Base-by-base conservation (phyloP, 2,888 invertebrate genomes). In the Trissoscelio sp. region DNA sequence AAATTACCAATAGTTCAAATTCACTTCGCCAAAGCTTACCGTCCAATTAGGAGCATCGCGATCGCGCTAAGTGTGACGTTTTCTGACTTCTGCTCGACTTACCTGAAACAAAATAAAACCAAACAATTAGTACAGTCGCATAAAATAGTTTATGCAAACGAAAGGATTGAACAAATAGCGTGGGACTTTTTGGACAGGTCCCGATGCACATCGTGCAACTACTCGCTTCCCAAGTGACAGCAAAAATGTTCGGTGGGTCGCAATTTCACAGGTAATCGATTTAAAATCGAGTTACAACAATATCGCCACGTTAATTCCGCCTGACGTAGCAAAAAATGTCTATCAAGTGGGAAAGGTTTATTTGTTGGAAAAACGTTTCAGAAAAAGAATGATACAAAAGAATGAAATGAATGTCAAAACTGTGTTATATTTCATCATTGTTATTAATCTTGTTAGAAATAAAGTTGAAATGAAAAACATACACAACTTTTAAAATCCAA, bases 51-150 rank as follows among this genome's bases (percentile, higher is more conserved):
- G 11, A 51, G 9, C 16, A 14, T 22, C 28, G 42, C 37, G 11
- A n/a, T 4, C 6, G 20, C 22, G 46, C 7, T 18, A 58, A 53
- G 42, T 20, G 11, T 12, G 9, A 18, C 24, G 39, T 11, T 51
- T 14, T 12, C 7, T 12, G 9, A 28, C 53, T 62, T 48, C n/a
- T 24, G 62, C 44, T 74, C 14, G 11, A 74, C 74, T 74, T 74
- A 74, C 74, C 74, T 74, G 66, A 44, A 74, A 74, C 64, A 74
- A 62, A 66, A 73, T 28, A 62, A 62, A 73, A 39, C 6, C 16
- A 53, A 73, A 34, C 28, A 72, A 42, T 60, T 62, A 62, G 7
- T 3, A 72, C 48, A 16, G 37, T 48, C 9, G 20, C 3, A 6
- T 24, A 57, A 55, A 69, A 69, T 34, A 55, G 42, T 69, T 55